These are phyloP conservation scores for Dipodomys stephensi DNA, from an alignment of 2,113 vertebrate genomes.

Conservation along the genomic window DNA sequence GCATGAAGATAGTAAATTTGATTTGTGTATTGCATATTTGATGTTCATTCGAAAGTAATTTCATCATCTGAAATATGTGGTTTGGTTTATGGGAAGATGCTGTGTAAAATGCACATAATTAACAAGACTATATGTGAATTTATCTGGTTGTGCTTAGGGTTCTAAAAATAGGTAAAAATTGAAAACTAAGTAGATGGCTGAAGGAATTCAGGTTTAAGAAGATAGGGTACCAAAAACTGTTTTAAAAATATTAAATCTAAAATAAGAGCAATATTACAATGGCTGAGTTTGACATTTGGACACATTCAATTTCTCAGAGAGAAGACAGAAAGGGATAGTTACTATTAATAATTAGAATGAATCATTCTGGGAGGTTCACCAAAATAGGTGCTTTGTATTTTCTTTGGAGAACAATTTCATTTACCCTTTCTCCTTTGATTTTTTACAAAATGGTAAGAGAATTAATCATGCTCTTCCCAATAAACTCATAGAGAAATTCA, in stretches of 20 bases:
- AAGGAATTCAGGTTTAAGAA: neutral
- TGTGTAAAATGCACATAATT: neutral
- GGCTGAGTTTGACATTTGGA: neutral
- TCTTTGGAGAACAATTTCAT: neutral
- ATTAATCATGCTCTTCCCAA: slow-evolving; percentile 2
- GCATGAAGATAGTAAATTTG: neutral
- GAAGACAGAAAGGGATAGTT: neutral
- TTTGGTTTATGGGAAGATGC: neutral
- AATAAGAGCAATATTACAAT: neutral
- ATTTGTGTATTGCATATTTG: neutral
- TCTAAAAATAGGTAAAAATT: neutral
- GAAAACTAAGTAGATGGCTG: neutral
- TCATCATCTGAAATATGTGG: neutral
- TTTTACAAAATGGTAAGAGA: neutral
- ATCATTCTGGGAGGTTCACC: neutral
- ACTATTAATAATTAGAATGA: neutral
- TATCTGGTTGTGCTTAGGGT: neutral
- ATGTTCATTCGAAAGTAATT: neutral
- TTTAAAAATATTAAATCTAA: neutral
- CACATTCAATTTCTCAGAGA: neutral
- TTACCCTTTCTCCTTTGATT: neutral
- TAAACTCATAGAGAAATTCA: neutral
- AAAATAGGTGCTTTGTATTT: neutral
- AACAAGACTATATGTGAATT: neutral
- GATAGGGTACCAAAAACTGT: neutral